Conservation (phyloP, 2,797 vertebrate species). For the Menidia menidia region DNA sequence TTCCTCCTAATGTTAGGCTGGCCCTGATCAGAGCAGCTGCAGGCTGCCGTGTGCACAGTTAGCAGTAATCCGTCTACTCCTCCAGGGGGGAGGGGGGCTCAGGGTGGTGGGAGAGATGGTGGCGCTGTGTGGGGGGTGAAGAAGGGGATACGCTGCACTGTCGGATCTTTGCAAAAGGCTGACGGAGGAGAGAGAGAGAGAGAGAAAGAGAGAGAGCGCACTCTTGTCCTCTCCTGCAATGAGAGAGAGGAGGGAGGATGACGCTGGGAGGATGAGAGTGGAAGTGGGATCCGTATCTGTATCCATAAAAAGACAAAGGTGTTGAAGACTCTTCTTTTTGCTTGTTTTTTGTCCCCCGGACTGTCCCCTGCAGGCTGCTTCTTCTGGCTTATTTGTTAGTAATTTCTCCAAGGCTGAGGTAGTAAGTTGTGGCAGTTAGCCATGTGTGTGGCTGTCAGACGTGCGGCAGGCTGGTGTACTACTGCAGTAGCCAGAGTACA, state of each 20-base stretch:
- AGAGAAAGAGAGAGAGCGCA: constrained; percentile 57
- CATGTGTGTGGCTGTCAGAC: constrained; percentile 83
- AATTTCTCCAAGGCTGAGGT: constrained; percentile 82
- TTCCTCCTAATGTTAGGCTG: constrained; percentile 77
- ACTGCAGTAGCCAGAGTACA: constrained; percentile 80
- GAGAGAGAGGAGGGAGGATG: constrained; percentile 63
- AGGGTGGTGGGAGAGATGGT: constrained; percentile 75
- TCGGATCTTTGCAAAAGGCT: constrained; percentile 76
- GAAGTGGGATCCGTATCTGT: constrained; percentile 67
- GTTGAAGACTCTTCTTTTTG: constrained; percentile 60
- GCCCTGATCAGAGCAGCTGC: constrained; percentile 86
- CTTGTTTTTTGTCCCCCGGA: constrained; percentile 50
- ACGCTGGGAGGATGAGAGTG: constrained; percentile 60
- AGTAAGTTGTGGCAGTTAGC: constrained; percentile 87
- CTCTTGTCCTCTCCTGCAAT: constrained; percentile 75
- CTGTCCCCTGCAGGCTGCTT: constrained; percentile 59
- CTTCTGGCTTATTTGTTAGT: constrained; percentile 71
- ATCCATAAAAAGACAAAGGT: constrained; percentile 70
- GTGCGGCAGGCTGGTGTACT: constrained; percentile 83
- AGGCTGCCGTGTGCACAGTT: constrained; percentile 86
- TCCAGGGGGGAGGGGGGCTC: constrained; percentile 77
- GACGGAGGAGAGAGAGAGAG: constrained; percentile 65
- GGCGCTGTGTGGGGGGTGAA: constrained; percentile 71
- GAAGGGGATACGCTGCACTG: constrained; percentile 74
- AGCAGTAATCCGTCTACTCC: constrained; percentile 90